A percentile compares a stretch with the other conserved stretches of the same genome.
phyloP scores from a whole-genome alignment of 2,888 invertebrate genomes.

The Synergus laeviventris region DNA sequence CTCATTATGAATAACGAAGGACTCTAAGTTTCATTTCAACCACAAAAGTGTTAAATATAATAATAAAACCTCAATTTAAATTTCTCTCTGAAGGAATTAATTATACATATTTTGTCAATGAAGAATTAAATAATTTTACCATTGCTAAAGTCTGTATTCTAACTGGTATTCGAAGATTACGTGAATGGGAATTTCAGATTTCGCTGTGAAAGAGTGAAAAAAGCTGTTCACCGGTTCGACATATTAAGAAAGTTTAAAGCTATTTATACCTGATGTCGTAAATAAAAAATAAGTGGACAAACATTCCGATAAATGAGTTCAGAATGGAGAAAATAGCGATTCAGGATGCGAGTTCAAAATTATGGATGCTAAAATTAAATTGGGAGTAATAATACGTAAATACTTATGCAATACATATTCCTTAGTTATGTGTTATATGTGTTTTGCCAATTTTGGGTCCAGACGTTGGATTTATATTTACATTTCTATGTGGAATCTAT shows the following conservation, averaged over 20 bases:
- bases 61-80: conserved; percentile 25
- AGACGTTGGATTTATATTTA: background rate
- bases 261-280: background rate
- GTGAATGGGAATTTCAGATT: conserved; percentile 8
- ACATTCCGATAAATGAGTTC: background rate
- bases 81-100: conserved; percentile 23
- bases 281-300: background rate
- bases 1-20: background rate
- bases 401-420: background rate
- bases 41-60: background rate
- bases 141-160: conserved; percentile 23
- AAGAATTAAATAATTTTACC: conserved; percentile 13
- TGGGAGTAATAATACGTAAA: background rate
- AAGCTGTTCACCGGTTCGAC: conserved; percentile 12
- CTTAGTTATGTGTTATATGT: background rate
- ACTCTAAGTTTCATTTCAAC: background rate
- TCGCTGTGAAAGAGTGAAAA: background rate
- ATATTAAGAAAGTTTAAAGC: background rate
- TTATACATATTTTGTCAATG: conserved; percentile 17
- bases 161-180: conserved; percentile 27
- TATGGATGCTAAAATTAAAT: background rate
- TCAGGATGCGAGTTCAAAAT: background rate
- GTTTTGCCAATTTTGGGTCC: too few relatives aligned
- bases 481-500: too few relatives aligned
- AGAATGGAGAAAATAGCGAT: background rate